Evolutionary conservation across 2,113 vertebrate genomes (phyloP).

Genomic region (Dasyurus viverrinus): DNA sequence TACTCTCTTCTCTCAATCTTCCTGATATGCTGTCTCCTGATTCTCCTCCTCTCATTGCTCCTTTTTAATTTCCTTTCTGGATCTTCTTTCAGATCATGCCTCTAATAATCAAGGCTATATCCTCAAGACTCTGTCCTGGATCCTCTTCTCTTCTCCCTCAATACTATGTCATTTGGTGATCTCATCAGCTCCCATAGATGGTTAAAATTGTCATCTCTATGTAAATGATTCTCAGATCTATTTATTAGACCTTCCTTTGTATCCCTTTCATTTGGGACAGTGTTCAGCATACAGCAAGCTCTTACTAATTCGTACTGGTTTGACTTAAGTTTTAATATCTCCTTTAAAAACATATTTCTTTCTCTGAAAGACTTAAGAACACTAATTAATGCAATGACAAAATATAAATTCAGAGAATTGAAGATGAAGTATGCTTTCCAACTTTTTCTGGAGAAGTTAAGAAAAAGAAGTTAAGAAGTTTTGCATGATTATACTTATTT

Average conservation of each 20-base stretch:
- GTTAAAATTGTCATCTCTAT: not conserved
- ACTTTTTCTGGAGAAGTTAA: not conserved
- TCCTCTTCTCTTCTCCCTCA: not conserved
- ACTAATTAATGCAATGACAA: not conserved
- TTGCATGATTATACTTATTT: not conserved
- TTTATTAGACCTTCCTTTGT: not conserved
- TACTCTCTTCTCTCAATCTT: not conserved
- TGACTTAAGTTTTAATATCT: not conserved
- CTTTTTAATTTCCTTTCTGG: not conserved
- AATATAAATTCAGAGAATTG: not conserved
- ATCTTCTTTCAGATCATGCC: not conserved
- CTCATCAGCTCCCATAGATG: not conserved
- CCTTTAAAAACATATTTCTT: not conserved
- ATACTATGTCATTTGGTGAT: not conserved
- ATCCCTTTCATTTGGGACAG: not conserved
- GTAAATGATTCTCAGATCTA: not conserved
- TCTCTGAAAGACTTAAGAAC: not conserved
- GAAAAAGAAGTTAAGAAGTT: no score
- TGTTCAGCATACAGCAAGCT: not conserved
- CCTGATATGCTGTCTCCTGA: not conserved
- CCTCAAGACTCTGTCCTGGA: not conserved
- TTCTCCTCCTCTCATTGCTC: not conserved
- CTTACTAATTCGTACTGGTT: not conserved
- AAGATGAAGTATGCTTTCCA: not conserved
- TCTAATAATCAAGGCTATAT: not conserved